These are phyloP conservation scores for Lochmaea crataegi DNA, from an alignment of 2,888 invertebrate genomes.

Conservation along the genomic window DNA sequence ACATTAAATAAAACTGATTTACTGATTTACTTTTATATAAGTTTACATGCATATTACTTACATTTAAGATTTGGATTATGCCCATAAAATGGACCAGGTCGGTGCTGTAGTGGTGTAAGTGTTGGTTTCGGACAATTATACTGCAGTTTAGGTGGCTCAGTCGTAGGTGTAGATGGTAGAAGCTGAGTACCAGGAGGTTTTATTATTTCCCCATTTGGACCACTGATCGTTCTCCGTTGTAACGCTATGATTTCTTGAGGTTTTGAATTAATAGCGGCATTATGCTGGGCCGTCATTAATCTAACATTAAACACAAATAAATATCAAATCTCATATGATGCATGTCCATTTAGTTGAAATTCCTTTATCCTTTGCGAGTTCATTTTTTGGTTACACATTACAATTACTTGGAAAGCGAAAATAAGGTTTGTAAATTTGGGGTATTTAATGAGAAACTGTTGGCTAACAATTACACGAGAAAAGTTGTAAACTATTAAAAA, in stretches of 20 bases:
- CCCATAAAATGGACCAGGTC: slow-evolving; percentile 83
- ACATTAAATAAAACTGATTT: no score
- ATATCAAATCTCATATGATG: background rate
- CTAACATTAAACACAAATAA: slow-evolving; percentile 60
- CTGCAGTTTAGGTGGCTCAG: slow-evolving; percentile 66
- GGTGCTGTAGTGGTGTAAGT: slow-evolving; percentile 67
- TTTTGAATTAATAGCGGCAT: slow-evolving; percentile 69
- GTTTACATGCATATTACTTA: slow-evolving; percentile 49
- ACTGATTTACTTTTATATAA: no score
- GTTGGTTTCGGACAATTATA: slow-evolving; percentile 53
- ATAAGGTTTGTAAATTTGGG: no score
- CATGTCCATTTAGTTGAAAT: background rate
- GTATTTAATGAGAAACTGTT: no score
- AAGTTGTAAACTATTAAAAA: no score
- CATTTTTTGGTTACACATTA: no score
- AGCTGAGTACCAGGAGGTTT: slow-evolving; percentile 67
- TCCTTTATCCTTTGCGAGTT: no score
- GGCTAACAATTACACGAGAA: no score
- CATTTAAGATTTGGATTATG: slow-evolving; percentile 91
- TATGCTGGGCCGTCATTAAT: slow-evolving; percentile 87
- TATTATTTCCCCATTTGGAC: slow-evolving; percentile 62
- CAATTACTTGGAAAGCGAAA: no score
- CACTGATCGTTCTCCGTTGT: slow-evolving; percentile 65
- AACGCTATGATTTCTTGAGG: slow-evolving; percentile 70
- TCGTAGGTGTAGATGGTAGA: slow-evolving; percentile 59